Conservation (phyloP, 2,797 vertebrate genomes). For the Pipistrellus kuhlii region DNA sequence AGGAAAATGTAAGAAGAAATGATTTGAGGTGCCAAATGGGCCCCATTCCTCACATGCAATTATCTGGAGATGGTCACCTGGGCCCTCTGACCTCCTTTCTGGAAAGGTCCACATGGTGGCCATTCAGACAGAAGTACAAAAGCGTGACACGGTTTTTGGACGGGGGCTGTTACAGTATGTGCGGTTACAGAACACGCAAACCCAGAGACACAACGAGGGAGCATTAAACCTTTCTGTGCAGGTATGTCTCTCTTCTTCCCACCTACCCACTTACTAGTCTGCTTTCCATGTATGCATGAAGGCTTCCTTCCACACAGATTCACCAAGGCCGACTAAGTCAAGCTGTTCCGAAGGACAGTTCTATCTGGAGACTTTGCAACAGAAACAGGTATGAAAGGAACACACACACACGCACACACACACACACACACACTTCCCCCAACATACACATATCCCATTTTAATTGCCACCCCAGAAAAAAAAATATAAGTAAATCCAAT, state of each 20-base stretch:
- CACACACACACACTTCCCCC: too few relatives aligned
- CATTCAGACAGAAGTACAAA: background rate
- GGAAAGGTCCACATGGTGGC: background rate
- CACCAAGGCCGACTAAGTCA: background rate
- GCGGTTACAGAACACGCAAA: background rate
- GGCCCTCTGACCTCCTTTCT: background rate
- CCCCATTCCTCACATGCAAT: background rate
- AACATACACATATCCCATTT: background rate
- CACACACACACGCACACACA: too few relatives aligned
- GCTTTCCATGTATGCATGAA: rapidly evolving
- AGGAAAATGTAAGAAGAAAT: background rate
- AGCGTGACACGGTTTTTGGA: background rate
- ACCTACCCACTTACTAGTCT: background rate
- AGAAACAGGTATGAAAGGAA: background rate
- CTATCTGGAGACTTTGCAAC: background rate
- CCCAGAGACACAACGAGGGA: background rate
- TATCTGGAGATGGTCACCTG: background rate
- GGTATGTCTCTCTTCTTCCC: background rate
- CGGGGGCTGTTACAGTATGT: background rate
- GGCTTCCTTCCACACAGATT: background rate
- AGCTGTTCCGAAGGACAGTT: background rate
- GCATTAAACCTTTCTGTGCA: background rate
- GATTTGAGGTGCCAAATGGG: background rate
- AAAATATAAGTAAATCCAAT: background rate
- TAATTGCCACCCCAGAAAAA: background rate